Base-by-base conservation (phyloP, 2,113 vertebrate genomes). In the Sorex araneus region DNA sequence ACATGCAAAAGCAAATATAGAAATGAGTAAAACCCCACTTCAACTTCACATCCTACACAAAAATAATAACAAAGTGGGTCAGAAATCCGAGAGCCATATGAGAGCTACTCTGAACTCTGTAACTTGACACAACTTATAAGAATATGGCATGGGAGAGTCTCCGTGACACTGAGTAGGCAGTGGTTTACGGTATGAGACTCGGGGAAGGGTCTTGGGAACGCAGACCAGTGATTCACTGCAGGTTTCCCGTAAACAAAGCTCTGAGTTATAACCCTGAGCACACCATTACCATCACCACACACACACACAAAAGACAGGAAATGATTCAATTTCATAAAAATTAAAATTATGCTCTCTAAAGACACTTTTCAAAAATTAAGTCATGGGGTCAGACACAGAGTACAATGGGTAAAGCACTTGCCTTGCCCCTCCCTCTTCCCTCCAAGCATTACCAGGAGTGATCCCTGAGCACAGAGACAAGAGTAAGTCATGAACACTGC, bases 271-370 rank as follows among this genome's bases (percentile, higher is more conserved):
- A 6, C 18, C 19, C 18, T 23, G 21, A 60, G 18, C 21, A 60
- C 18, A 60, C 57, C 57, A 60, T 60, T 60, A 60, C 19, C 21
- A 60, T 23, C 57, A 60, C 57, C 19, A 23, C 57, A 60, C 16
- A 50, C 40, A 7, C 57, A 60, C 57, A 60, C 16, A 50, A 60
- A 66, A 57, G 82, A 89, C 75, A 63, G 9, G 40, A 83, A 94
- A 90, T 57, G 18, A 8, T 66, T 79, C 32, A 92, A 82, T 66
- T 73, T 63, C 25, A 85, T 16, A 83, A 92, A 89, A 82, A 86
- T 73, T 50, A 50, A 79, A 80, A 73, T 28, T 84, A 40, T 60
- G 1, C 7, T 87, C 15, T 85, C 71, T 47, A 27, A 96, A 32
- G 21, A 87, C 6, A 84, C 34, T 73, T 21, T 54, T 45, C 32